Base-by-base conservation (phyloP, 2,888 invertebrate species). In the Miltochrista miniata region DNA sequence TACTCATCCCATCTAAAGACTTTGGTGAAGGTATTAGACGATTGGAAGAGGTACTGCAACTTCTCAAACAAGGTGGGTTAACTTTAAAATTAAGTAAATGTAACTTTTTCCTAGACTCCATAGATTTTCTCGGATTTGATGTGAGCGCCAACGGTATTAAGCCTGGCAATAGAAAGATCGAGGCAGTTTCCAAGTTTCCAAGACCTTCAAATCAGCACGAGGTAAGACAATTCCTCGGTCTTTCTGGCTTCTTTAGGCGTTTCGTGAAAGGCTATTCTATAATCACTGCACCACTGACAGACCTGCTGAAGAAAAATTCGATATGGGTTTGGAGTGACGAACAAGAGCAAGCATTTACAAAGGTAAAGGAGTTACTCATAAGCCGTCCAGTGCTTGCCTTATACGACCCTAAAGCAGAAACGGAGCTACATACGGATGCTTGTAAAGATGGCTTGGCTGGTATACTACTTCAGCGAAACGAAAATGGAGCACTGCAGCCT, bases 381-480 rank as follows among this genome's bases (percentile, higher is more conserved):
- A n/a, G n/a, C n/a, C n/a, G 70, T 34, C 73, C 76, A 0, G 48
- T 80, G 0, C 41, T 82, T 12, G 59, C 67, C 0, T 44, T 80
- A 2, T 78, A 68, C 38, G 54, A 77, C 14, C 64, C 63, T 0
- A 36, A 40, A 0, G 48, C 0, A 53, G 63, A 29, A n/a, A n/a
- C n/a, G n/a, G 72, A 68, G 50, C 45, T 79, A 35, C 40, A n/a
- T n/a, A n/a, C n/a, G n/a, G n/a, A n/a, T n/a, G n/a, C n/a, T n/a
- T n/a, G n/a, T n/a, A n/a, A n/a, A n/a, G n/a, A n/a, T 79, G 79
- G 80, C 0, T 5, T 57, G 61, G 51, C 72, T 48, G 78, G 74
- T 0, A 70, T 79, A 7, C 12, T 83, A 0, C 43, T 81, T 15
- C 81, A 79, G 49, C 24, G 50, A 0, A 43, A 59, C 7, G 15